Evolutionary conservation across 2,113 vertebrate species (phyloP).

Genomic region (Bos indicus): DNA sequence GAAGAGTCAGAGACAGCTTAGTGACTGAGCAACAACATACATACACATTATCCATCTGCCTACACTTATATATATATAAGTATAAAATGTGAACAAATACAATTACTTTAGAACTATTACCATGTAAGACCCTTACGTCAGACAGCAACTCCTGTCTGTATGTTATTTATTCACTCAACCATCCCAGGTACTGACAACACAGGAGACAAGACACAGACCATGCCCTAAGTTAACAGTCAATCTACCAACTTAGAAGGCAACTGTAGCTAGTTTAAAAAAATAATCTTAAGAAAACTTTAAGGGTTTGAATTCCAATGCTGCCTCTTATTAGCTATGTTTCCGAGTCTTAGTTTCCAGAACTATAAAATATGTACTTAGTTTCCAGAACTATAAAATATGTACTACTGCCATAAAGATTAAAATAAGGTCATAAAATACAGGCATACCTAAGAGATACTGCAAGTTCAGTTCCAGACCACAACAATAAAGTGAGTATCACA

Average conservation of each 20-base stretch:
- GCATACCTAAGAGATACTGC: background rate
- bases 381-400: background rate
- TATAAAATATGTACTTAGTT: background rate
- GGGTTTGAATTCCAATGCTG: background rate
- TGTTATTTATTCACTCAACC: background rate
- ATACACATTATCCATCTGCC: background rate
- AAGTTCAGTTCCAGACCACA: background rate
- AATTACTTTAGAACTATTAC: background rate
- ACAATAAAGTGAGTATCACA: background rate
- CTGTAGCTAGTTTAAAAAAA: background rate
- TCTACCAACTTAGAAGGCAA: conserved; percentile 16
- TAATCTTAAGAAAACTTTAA: background rate
- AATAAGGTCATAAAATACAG: conserved; percentile 23
- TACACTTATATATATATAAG: background rate
- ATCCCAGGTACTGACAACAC: background rate
- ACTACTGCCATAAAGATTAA: background rate
- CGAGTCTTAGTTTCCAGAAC: conserved; percentile 20
- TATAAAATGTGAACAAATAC: conserved; percentile 3
- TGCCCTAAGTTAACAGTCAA: background rate
- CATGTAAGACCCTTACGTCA: background rate
- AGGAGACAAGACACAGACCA: background rate
- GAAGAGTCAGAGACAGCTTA: background rate
- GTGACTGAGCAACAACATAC: background rate
- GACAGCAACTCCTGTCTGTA: background rate
- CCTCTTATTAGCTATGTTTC: background rate